Conservation (phyloP, 2,888 invertebrate species). For the Sinotaia quadrata region DNA sequence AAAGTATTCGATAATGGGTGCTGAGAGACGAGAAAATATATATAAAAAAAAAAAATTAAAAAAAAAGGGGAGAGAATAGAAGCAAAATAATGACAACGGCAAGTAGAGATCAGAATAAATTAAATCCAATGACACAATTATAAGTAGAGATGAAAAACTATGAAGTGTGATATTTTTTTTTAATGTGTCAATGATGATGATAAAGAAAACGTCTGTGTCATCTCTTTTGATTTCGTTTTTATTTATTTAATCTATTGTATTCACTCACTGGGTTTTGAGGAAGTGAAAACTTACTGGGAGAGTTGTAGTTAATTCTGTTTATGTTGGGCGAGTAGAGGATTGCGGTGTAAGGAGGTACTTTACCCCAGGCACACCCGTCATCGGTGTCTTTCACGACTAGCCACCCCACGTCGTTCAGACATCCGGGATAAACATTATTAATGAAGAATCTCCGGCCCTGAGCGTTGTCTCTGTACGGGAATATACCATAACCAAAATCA, state of each 20-base stretch:
- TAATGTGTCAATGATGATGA: too few species aligned
- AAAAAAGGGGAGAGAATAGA: background rate
- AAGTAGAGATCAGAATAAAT: too few species aligned
- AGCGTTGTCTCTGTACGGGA: background rate
- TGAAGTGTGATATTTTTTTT: too few species aligned
- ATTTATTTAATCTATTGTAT: too few species aligned
- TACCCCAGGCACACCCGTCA: background rate
- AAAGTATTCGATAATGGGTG: background rate
- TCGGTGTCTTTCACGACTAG: background rate
- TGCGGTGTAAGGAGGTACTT: background rate
- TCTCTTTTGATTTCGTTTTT: too few species aligned
- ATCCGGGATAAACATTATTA: background rate
- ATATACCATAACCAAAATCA: too few species aligned
- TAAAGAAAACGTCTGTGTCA: too few species aligned
- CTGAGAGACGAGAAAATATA: background rate
- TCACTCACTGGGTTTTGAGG: too few species aligned
- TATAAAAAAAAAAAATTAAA: too few species aligned
- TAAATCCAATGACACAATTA: too few species aligned
- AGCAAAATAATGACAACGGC: background rate
- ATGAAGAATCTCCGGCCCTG: background rate
- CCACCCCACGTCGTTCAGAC: constrained; percentile 3
- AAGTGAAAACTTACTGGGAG: background rate
- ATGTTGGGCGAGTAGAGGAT: background rate
- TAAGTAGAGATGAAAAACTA: too few species aligned
- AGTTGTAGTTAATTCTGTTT: background rate